Percentiles rank a stretch among this genome's conserved stretches.
phyloP scores from a whole-genome alignment of 2,888 invertebrate species.

The Electrophaes corylata region DNA sequence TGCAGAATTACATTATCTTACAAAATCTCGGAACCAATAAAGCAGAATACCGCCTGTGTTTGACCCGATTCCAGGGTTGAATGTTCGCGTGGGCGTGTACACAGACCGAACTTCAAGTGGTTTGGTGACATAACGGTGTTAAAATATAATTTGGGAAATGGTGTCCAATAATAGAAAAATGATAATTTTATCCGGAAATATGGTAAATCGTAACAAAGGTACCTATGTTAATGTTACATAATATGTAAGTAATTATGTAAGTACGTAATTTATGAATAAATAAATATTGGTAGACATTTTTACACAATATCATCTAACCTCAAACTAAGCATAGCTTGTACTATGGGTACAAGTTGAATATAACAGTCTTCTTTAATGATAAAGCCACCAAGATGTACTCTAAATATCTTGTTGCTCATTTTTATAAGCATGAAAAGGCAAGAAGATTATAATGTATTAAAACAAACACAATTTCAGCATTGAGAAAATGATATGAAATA shows the following conservation, averaged over 20 bases:
- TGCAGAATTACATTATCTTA: conserved; percentile 3
- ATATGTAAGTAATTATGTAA: no score
- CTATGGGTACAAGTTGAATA: no score
- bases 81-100: conserved; percentile 62
- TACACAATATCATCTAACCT: no score
- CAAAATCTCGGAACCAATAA: background rate
- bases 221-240: no score
- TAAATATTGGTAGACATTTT: no score
- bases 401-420: no score
- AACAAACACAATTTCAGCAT: no score
- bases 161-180: background rate
- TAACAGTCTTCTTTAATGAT: no score
- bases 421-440: no score
- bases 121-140: conserved; percentile 36
- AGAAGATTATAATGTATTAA: no score
- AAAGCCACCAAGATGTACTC: background rate
- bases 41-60: conserved; percentile 18
- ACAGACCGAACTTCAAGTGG: conserved; percentile 18
- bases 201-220: background rate
- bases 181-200: background rate
- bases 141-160: background rate
- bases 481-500: background rate
- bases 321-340: no score
- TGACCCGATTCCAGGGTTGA: conserved; percentile 66
- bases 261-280: no score